Evolutionary conservation across 2,113 vertebrate genomes (phyloP).

Genomic region (Hydrochoerus hydrochaeris): DNA sequence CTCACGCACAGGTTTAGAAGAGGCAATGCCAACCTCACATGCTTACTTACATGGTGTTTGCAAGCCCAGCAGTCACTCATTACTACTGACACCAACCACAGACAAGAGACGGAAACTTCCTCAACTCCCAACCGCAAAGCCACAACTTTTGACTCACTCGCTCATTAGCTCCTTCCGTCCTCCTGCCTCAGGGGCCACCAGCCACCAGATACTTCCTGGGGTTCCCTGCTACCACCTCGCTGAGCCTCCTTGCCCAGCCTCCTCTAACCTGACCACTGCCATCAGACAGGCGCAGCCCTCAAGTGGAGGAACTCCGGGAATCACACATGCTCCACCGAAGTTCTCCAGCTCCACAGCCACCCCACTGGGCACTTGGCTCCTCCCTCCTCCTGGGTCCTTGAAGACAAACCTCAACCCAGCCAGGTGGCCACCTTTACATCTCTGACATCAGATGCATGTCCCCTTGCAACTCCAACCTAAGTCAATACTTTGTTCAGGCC

Average conservation of each 20-base stretch:
- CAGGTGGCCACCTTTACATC: fast-evolving
- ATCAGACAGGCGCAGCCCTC: background rate
- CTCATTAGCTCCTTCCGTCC: background rate
- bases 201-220: background rate
- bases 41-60: background rate
- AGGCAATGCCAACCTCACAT: background rate
- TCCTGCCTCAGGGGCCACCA: background rate
- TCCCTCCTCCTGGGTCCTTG: too few species aligned
- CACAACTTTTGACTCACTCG: background rate
- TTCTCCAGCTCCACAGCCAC: background rate
- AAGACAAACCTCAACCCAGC: background rate
- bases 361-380: background rate
- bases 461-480: background rate
- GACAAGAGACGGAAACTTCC: background rate
- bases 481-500: background rate
- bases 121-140: background rate
- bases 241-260: background rate
- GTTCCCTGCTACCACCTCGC: background rate
- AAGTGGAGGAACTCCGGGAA: background rate
- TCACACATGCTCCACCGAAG: background rate
- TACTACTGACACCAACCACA: background rate
- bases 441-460: background rate
- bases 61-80: background rate
- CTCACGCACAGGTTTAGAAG: too few species aligned
- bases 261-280: background rate